Base-by-base conservation (phyloP, 1,140 invertebrate genomes). In the Battus philenor region DNA sequence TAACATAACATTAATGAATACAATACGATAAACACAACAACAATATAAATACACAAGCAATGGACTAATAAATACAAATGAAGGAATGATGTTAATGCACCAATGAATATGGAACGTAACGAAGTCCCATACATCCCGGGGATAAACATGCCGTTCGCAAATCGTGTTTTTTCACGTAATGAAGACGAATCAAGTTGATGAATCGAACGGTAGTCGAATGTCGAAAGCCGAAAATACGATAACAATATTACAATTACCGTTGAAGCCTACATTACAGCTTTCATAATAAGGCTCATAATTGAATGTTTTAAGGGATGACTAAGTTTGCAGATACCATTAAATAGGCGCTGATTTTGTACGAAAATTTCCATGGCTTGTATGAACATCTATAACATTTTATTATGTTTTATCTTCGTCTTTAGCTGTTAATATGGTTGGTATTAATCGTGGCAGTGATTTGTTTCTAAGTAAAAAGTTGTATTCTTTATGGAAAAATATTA, bases 301-400 rank as follows among this genome's bases (percentile, higher is more conserved):
- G 30, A 7, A 12, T 41, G 29, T 7, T 2, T 26, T 8, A 3
- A 7, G 10, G 20, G 16, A 38, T 10, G 11, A 5, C 6, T 39
- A 31, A 27, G 16, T 20, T 30, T 31, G 31, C 24, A 8, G 27
- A 11, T 32, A 49, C 61, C 53, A 59, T 54, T 62, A 56, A 54
- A 59, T 60, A 47, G 53, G 47, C 34, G 33, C 43, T 62, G 50
- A 63, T 62, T 61, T 47, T 48, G 53, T 55, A 32, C 50, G 52
- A 59, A 59, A 46, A 13, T 3, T 30, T n/a, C n/a, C 11, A 13
- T 31, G 4, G 12, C 9, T 13, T 31, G 11, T 10, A 13, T 31
- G n/a, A n/a, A n/a, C n/a, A n/a, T n/a, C n/a, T n/a, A n/a, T n/a
- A n/a, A n/a, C n/a, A n/a, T n/a, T n/a, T n/a, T n/a, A n/a, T n/a